These are phyloP conservation scores for Corapipo altera DNA, from an alignment of 2,113 vertebrate species.

Conservation along the genomic window DNA sequence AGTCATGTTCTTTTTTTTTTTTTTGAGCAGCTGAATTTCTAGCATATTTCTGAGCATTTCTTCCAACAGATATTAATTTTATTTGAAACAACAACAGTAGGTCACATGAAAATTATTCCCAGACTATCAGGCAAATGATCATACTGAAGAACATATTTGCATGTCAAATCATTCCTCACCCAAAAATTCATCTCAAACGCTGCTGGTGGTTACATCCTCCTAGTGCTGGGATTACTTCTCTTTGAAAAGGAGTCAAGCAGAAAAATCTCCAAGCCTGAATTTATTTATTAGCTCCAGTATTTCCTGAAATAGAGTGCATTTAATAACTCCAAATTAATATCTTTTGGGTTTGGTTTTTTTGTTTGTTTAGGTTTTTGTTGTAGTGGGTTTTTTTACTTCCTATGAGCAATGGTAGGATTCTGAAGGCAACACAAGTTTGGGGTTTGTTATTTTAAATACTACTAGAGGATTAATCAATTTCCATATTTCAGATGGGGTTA, in stretches of 20 bases:
- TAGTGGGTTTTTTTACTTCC: neutral
- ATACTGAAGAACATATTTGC: neutral
- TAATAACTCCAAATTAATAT: neutral
- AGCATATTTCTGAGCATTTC: neutral
- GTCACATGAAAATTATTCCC: neutral
- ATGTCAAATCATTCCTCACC: neutral
- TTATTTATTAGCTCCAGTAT: neutral
- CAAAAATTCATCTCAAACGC: neutral
- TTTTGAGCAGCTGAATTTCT: neutral
- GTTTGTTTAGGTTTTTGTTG: neutral
- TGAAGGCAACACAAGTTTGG: neutral
- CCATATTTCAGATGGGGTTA: neutral
- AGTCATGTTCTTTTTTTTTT: fast-evolving
- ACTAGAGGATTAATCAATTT: neutral
- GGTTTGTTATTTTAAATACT: neutral
- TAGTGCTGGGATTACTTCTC: neutral
- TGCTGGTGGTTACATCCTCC: neutral
- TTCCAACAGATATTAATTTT: constrained; percentile 3
- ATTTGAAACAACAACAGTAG: neutral
- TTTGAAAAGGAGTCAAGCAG: neutral
- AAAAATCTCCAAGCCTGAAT: neutral
- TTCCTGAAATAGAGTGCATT: neutral
- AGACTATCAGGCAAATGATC: neutral
- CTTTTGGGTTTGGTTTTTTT: neutral
- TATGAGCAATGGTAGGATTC: neutral